Evolutionary conservation across 2,113 vertebrate genomes (phyloP).

Genomic region (Channa argus): DNA sequence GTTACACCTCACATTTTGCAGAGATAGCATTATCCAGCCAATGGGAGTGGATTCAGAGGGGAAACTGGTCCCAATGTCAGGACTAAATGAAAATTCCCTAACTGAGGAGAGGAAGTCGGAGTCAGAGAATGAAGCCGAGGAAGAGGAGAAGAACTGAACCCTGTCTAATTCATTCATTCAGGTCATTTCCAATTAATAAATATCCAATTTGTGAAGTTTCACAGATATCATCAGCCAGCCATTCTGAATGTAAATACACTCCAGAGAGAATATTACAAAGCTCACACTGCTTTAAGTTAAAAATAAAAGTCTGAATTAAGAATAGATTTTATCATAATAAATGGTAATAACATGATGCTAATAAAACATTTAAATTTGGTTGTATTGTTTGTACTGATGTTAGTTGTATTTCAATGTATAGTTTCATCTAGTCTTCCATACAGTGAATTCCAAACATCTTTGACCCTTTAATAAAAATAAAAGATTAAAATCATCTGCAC

Average conservation of each 20-base stretch:
- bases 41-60: conserved; percentile 77
- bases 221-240: neutral
- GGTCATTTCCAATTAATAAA: conserved; percentile 14
- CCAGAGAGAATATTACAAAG: neutral
- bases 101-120: conserved; percentile 57
- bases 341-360: no score
- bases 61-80: conserved; percentile 68
- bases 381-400: neutral
- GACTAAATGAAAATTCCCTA: conserved; percentile 46
- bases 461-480: neutral
- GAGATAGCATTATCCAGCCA: conserved; percentile 74
- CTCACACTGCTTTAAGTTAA: conserved; percentile 10
- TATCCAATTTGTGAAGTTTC: neutral
- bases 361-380: no score
- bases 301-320: conserved; percentile 9
- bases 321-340: no score
- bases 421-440: neutral
- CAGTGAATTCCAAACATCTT: neutral
- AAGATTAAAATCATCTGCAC: neutral
- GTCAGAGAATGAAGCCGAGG: conserved; percentile 56
- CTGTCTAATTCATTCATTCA: neutral
- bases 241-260: no score
- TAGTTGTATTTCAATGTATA: neutral
- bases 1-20: conserved; percentile 31
- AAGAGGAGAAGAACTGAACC: conserved; percentile 49